Evolutionary conservation across 30 jellyfish, hydroid and myxozoan genomes (phyloP), one percentile per base, ranked within the genome.

Genomic region (Phacellophora camtschatica): DNA sequence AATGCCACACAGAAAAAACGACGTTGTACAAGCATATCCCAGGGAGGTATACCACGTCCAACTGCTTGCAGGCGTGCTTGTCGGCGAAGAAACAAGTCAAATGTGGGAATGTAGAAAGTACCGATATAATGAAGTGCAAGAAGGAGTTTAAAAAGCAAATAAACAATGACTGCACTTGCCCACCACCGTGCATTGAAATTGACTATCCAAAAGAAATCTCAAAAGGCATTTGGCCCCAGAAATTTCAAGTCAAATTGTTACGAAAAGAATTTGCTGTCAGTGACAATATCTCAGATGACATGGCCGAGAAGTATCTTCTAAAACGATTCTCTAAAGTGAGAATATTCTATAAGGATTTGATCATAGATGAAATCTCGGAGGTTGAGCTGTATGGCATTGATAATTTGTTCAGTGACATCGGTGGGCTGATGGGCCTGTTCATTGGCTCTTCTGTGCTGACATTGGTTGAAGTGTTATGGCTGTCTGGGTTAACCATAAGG

Each of bases 391-490:
- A 59, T 37, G 63, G 71, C 15, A 11, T 49, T 1, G 41, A 43
- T 0, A 58, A 35, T 7, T 50, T 77, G 55, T 22, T 62, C n/a
- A 62, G 89, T 48, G 81, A 62, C 4, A 29, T 77, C 30, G 89
- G 89, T 1, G 89, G 89, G 9, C 59, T 77, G 36, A 62, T 62
- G 74, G 89, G 89, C 13, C 71, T 77, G 4, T 42, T 62, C 20
- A 43, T 77, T 19, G 89, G 89, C 4, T 45, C 81, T 11, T 77
- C 89, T 1, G 54, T 59, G 23, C 43, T 77, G 22, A 54, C 89
- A 0, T 31, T 59, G 56, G 89, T 50, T 37, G 89, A 77, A 33
- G 41, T 77, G 68, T 11, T 61, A 11, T 77, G 89, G 82, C 29
- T 77, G 56, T 77, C 22, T 22, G 81, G 66, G 59, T 20, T 49